A percentile compares a stretch with the other conserved stretches of the same genome.
Conservation (phyloP, 2,113 vertebrate genomes). For the Takifugu bimaculatus region DNA sequence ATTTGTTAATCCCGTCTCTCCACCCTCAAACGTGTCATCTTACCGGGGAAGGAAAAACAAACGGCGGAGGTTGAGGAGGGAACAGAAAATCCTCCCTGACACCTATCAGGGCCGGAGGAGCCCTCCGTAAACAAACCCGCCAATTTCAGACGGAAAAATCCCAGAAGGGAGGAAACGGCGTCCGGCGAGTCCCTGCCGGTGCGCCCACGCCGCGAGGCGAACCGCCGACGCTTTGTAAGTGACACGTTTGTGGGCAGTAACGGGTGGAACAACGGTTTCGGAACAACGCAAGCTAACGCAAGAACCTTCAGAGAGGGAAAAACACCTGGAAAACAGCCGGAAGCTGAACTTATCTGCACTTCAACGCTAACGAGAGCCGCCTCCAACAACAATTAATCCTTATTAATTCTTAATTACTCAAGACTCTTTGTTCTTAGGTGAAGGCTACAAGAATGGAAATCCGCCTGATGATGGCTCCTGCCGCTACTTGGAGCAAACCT, state of each 20-base stretch:
- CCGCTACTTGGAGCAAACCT: too few relatives aligned
- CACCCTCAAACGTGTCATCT: slow-evolving; percentile 47
- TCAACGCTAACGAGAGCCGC: too few relatives aligned
- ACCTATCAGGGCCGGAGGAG: slow-evolving; percentile 48
- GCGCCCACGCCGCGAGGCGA: slow-evolving; percentile 10
- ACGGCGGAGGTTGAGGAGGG: slow-evolving; percentile 38
- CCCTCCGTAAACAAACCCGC: slow-evolving; percentile 58
- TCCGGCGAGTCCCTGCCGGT: too few relatives aligned
- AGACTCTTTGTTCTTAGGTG: too few relatives aligned
- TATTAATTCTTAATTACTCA: too few relatives aligned
- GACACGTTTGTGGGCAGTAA: slow-evolving; percentile 1
- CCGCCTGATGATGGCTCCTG: too few relatives aligned
- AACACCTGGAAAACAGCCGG: too few relatives aligned
- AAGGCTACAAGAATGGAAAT: too few relatives aligned
- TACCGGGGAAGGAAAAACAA: slow-evolving; percentile 6
- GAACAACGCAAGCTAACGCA: too few relatives aligned
- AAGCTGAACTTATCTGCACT: too few relatives aligned
- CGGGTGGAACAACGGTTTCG: slow-evolving; percentile 15
- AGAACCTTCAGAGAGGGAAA: too few relatives aligned
- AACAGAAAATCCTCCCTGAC: slow-evolving; percentile 59
- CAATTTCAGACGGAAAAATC: slow-evolving; percentile 27
- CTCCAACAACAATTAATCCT: too few relatives aligned
- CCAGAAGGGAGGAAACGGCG: slow-evolving; percentile 2
- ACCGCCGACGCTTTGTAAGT: background rate
- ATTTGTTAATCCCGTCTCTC: slow-evolving; percentile 51